Evolutionary conservation across 1,140 invertebrate genomes (phyloP).

Genomic region (Ctenoplectra terminalis): DNA sequence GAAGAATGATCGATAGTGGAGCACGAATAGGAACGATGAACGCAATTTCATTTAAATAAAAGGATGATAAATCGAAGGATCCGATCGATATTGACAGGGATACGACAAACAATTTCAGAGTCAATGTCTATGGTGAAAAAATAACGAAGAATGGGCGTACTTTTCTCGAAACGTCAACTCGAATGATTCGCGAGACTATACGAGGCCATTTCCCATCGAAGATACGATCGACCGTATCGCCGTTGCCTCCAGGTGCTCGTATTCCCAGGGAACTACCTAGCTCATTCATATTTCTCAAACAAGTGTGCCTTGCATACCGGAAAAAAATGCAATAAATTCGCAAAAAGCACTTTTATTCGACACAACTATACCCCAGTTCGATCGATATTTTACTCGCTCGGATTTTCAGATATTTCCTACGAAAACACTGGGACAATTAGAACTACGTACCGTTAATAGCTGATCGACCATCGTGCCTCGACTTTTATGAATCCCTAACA

Average conservation of each 20-base stretch:
- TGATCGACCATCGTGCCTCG: neutral
- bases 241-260: neutral
- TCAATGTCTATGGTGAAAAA: neutral
- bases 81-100: neutral
- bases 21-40: neutral
- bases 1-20: constrained; percentile 1
- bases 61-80: neutral
- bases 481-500: neutral
- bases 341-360: neutral
- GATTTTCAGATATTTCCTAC: neutral
- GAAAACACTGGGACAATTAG: neutral
- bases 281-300: constrained; percentile 48
- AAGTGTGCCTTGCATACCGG: neutral
- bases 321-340: neutral
- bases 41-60: constrained; percentile 1
- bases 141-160: neutral
- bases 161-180: neutral
- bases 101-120: neutral
- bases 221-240: constrained; percentile 30
- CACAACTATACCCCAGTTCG: neutral
- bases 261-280: constrained; percentile 2
- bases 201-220: neutral
- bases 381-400: too few species aligned
- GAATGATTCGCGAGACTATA: neutral
- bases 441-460: neutral